Evolutionary conservation across 2,888 invertebrate species (phyloP), one percentile per base, ranked within the genome.

Genomic region (Brachyopa scutellaris): DNA sequence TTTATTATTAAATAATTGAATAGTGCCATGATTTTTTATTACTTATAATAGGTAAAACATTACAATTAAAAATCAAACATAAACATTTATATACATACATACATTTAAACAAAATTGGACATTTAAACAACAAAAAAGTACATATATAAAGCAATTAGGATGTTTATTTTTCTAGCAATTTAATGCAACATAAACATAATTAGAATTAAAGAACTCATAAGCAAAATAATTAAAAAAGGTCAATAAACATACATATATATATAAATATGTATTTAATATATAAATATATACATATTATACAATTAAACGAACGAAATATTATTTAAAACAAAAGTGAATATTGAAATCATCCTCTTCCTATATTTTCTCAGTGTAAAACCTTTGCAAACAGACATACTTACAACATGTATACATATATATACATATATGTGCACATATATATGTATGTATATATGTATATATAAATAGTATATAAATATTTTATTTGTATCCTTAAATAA

Each of bases 161-260:
- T 85, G 86, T 88, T 88, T 89, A 89, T 89, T 89, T 89, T 89
- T 88, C 86, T 89, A 89, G 87, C 86, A 86, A 87, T 88, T 89
- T 89, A 88, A 88, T 83, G 76, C 69, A 78, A 82, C 84, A 84
- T 78, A 80, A 83, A 83, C 72, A 66, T 77, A 61, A 76, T 59
- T 26, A 77, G 40, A 73, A 53, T 38, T 64, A 31, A 64, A 67
- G 67, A 26, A 26, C 55, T 66, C 64, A 49, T 78, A 83, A 78
- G 72, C 38, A 55, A 70, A 21, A 19, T 62, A 67, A 73, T 73
- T 55, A 47, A 55, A 62, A 64, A 70, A 77, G 53, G 82, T 82
- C 82, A 82, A 82, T 82, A 82, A 77, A 82, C 53, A 72, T 77
- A 61, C 53, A 80, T 72, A 73, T 47, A 73, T 55, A 66, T 64